phyloP scores from a whole-genome alignment of 2,113 vertebrate species.

The Eublepharis macularius region DNA sequence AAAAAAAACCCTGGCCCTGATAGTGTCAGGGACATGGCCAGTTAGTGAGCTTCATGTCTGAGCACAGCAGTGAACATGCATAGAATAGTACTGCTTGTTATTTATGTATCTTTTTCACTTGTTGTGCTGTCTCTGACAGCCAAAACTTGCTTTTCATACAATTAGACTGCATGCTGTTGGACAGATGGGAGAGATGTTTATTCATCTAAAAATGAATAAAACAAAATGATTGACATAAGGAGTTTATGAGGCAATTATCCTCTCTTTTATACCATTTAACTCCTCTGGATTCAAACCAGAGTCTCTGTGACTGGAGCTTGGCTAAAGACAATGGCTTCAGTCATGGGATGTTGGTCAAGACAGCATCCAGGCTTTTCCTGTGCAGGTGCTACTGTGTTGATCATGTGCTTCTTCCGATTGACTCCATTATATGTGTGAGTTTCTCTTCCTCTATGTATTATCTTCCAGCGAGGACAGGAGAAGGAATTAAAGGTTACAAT shows the following conservation, averaged over 20 bases:
- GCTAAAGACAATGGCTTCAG: conserved; percentile 39
- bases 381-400: conserved; percentile 51
- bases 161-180: background rate
- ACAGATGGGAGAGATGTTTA: conserved; percentile 13
- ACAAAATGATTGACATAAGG: background rate
- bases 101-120: background rate
- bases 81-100: background rate
- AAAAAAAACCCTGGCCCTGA: background rate
- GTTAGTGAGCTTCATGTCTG: background rate
- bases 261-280: conserved; percentile 35
- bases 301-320: conserved; percentile 45
- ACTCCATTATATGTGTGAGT: conserved; percentile 17
- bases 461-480: conserved; percentile 18
- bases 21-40: background rate
- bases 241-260: conserved; percentile 31
- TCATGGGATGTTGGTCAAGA: conserved; percentile 29
- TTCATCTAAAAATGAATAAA: conserved; percentile 29
- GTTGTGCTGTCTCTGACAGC: background rate
- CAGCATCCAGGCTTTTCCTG: conserved; percentile 49
- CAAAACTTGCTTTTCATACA: conserved; percentile 18
- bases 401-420: conserved; percentile 21
- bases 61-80: background rate
- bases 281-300: conserved; percentile 29
- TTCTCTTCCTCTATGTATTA: conserved; percentile 29
- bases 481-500: conserved; percentile 45